Percentiles rank a stretch among this genome's conserved stretches.
These are phyloP conservation scores for Trematocara variabile DNA, from an alignment of 2,113 vertebrate genomes.

Conservation along the genomic window DNA sequence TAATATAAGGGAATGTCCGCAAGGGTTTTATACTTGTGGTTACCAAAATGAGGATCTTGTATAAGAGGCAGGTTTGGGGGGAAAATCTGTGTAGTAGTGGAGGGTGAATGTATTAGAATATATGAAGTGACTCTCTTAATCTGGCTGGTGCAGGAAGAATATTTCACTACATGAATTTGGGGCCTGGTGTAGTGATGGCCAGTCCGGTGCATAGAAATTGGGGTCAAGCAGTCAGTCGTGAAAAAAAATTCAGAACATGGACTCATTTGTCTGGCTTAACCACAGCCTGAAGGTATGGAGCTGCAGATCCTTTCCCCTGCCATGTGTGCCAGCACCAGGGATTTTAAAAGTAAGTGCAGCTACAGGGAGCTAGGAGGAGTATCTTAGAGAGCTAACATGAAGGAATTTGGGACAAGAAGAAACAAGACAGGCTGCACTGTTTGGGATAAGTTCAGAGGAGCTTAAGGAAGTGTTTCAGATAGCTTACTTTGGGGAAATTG, in stretches of 20 bases:
- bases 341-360: conserved; percentile 10
- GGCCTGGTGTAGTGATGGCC: background rate
- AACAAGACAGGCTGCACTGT: background rate
- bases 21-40: background rate
- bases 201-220: background rate
- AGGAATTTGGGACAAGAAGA: background rate
- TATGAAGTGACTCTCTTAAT: background rate
- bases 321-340: background rate
- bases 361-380: background rate
- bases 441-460: background rate
- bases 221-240: background rate
- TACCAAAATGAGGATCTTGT: background rate
- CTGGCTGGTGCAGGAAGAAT: background rate
- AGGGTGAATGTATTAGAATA: background rate
- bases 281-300: background rate
- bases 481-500: background rate
- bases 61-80: background rate
- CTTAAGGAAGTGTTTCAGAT: background rate
- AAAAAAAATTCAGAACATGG: background rate
- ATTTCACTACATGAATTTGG: background rate
- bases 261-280: conserved; percentile 1
- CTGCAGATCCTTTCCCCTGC: background rate
- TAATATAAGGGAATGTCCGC: background rate
- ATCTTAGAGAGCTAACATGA: background rate
- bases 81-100: background rate